phyloP scores from a whole-genome alignment of 2,113 vertebrate genomes.

The Stegostoma tigrinum region DNA sequence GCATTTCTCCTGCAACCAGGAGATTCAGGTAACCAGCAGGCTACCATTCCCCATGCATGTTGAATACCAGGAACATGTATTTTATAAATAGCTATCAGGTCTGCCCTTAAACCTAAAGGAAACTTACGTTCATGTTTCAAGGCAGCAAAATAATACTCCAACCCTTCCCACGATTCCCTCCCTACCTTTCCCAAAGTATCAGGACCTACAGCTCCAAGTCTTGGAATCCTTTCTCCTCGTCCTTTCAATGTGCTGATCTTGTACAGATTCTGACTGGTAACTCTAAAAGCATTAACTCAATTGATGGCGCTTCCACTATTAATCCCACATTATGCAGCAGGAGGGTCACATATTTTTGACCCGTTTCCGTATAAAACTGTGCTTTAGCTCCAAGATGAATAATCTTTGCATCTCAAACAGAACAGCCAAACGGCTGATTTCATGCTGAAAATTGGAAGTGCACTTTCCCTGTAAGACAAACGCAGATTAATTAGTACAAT shows the following conservation, averaged over 20 bases:
- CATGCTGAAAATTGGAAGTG: background rate
- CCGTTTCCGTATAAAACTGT: background rate
- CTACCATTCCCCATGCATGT: too few relatives aligned
- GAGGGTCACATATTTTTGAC: background rate
- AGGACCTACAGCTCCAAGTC: background rate
- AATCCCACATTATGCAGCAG: background rate
- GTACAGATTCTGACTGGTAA: background rate
- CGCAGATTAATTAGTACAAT: background rate
- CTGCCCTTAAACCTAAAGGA: background rate
- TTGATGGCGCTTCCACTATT: background rate
- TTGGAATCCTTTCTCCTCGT: background rate
- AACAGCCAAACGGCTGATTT: background rate
- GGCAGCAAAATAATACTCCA: background rate
- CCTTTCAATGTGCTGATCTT: background rate
- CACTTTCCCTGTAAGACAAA: background rate
- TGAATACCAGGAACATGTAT: background rate
- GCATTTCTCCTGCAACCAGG: too few relatives aligned
- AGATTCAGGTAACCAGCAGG: too few relatives aligned
- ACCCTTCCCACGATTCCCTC: background rate
- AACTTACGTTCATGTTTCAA: background rate
- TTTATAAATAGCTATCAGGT: background rate
- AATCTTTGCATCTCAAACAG: background rate
- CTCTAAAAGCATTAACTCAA: background rate
- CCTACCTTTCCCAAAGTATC: background rate
- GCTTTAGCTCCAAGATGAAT: background rate